Percentiles rank a stretch among this genome's conserved stretches.
Evolutionary conservation across 2,797 vertebrate species (phyloP).

Genomic region (Fistularia tabacaria): DNA sequence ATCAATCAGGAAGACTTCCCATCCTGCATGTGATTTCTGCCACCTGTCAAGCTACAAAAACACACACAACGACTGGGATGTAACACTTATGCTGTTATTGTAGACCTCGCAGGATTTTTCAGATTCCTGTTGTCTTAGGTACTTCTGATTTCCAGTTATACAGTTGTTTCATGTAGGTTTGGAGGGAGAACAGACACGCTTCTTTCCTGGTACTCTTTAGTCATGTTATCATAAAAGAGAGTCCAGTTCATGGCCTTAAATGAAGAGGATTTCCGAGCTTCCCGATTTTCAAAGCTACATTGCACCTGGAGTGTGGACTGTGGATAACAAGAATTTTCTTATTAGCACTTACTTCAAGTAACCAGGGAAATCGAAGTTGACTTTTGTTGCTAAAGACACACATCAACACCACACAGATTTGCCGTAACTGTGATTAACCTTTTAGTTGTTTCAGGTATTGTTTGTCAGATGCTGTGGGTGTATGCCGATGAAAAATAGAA

Average conservation of each 20-base stretch:
- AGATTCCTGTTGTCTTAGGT: slow-evolving; percentile 45
- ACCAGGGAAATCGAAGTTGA: no score
- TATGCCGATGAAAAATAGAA: background rate
- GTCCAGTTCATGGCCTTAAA: background rate
- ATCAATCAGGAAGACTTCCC: slow-evolving; percentile 49
- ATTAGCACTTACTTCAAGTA: no score
- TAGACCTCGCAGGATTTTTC: slow-evolving; percentile 30
- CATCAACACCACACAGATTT: background rate
- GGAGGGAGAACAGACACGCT: slow-evolving; percentile 9
- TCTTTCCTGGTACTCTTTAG: slow-evolving; percentile 3
- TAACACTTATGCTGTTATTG: slow-evolving; percentile 34
- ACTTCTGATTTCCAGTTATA: slow-evolving; percentile 17
- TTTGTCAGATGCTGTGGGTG: slow-evolving; percentile 2
- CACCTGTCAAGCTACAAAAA: slow-evolving; percentile 7
- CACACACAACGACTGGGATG: slow-evolving; percentile 54
- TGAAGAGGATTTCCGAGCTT: background rate
- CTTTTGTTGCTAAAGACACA: background rate
- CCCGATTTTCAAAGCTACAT: background rate
- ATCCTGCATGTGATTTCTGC: slow-evolving; percentile 16
- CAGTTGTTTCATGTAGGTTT: slow-evolving; percentile 3
- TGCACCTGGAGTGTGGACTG: background rate
- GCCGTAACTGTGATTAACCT: slow-evolving; percentile 7
- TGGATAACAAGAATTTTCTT: no score
- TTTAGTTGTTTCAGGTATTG: background rate
- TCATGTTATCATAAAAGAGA: slow-evolving; percentile 21